Base-by-base conservation (phyloP, 2,888 invertebrate genomes). In the Eupithecia subfuscata region DNA sequence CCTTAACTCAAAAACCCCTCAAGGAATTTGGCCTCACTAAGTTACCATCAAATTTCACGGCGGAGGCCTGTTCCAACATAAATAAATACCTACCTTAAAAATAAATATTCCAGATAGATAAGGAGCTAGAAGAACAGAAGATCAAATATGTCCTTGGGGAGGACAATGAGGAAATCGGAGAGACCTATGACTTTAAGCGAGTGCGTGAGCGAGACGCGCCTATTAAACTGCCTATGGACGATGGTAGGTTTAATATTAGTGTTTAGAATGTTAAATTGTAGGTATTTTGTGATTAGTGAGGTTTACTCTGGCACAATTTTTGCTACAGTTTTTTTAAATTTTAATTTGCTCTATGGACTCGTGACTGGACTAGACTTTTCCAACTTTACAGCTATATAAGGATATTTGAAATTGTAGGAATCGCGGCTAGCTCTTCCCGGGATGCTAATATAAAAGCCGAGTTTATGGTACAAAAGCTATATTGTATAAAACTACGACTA, bases 71-170 rank as follows among this genome's bases (percentile, higher is more conserved):
- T 16, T 48, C 48, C 2, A 2, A 9, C 8, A 48, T 48, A n/a
- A 18, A 48, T n/a, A 18, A n/a, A 48, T 48, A 48, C 9, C 2
- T n/a, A 18, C 18, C 6, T 48, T n/a, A 48, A 63, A 64, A 67
- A 67, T n/a, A 40, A 45, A 56, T 34, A 22, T 78, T 75, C 70
- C 79, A 95, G 95, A 91, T 95, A 72, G 95, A 95, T 80, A 94
- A 89, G 84, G 95, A 95, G 65, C 72, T 92, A 12, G 95, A 95
- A 81, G 93, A 95, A 1, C 87, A 92, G 82, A 92, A 92, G 81
- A 94, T 95, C 18, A 92, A 89, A 75, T 80, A 87, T 0, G 89
- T 88, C 1, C 80, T 91, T 60, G 91, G 91, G 0, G 91, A 90
- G 1, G 83, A 81, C 0, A 77, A 81, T 12, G 74, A 70, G 0